These are phyloP conservation scores for Tiphia femorata DNA, from an alignment of 2,888 invertebrate species.

Conservation along the genomic window DNA sequence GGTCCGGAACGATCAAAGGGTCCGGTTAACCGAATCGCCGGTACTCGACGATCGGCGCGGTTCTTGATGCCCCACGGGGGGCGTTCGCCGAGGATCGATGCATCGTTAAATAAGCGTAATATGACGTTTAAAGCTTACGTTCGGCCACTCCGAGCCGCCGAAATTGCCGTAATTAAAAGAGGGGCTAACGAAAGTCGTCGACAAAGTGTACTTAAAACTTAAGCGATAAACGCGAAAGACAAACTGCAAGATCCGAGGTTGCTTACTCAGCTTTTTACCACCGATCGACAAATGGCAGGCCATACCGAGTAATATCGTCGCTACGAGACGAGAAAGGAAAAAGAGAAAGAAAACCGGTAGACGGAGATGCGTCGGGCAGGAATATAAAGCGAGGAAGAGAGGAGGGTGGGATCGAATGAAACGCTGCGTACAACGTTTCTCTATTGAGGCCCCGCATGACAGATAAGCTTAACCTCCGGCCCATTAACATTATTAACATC, in stretches of 20 bases:
- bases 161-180: no score
- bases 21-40: slow-evolving; percentile 46
- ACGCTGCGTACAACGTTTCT: slow-evolving; percentile 41
- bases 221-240: no score
- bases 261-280: not conserved
- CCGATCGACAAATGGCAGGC: not conserved
- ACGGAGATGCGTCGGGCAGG: slow-evolving; percentile 4
- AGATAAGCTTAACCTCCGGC: slow-evolving; percentile 61
- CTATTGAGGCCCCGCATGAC: slow-evolving; percentile 58
- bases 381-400: slow-evolving; percentile 19
- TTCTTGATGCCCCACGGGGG: no score
- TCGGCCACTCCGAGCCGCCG: no score
- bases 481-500: slow-evolving; percentile 63
- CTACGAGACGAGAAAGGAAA: slow-evolving; percentile 22
- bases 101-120: slow-evolving; percentile 33
- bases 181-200: no score
- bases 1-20: slow-evolving; percentile 47
- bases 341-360: slow-evolving; percentile 16
- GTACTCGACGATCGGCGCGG: slow-evolving; percentile 39
- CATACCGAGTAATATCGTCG: slow-evolving; percentile 22
- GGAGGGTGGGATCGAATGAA: slow-evolving; percentile 21
- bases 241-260: no score
- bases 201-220: no score
- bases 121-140: no score
- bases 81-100: no score